Percentiles rank a stretch among this genome's conserved stretches.
These are phyloP conservation scores for Dryomyza anilis DNA, from an alignment of 2,888 invertebrate species.

Conservation along the genomic window DNA sequence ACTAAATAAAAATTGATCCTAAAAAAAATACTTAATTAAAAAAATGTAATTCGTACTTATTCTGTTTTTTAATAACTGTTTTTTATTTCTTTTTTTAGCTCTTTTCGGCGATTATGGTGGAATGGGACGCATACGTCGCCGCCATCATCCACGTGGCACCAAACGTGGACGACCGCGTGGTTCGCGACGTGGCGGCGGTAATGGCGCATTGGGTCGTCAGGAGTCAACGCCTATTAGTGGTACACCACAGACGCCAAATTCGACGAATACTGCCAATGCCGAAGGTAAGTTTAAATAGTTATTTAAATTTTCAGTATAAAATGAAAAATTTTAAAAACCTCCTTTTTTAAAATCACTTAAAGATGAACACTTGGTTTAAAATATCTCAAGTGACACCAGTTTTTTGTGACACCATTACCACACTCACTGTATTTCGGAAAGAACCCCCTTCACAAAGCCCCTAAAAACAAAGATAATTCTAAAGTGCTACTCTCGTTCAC, in stretches of 20 bases:
- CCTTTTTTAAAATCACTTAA: too few relatives aligned
- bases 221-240: conserved; percentile 45
- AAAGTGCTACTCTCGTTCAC: too few relatives aligned
- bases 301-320: too few relatives aligned
- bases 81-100: conserved; percentile 42
- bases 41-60: not conserved
- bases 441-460: too few relatives aligned
- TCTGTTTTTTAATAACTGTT: not conserved
- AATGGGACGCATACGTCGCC: conserved; percentile 53
- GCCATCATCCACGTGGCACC: conserved; percentile 65
- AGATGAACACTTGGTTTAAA: too few relatives aligned
- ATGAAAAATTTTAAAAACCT: too few relatives aligned
- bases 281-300: too few relatives aligned
- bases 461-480: too few relatives aligned
- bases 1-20: too few relatives aligned
- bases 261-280: conserved; percentile 24
- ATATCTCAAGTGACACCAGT: too few relatives aligned
- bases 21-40: not conserved
- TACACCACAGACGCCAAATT: conserved; percentile 34
- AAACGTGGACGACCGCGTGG: conserved; percentile 78
- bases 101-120: conserved; percentile 55
- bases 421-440: too few relatives aligned
- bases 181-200: conserved; percentile 69
- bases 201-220: conserved; percentile 55
- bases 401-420: too few relatives aligned